Percentiles rank a stretch among this genome's conserved stretches.
phyloP scores from a whole-genome alignment of 1,140 invertebrate species.

The Drosophila miranda region DNA sequence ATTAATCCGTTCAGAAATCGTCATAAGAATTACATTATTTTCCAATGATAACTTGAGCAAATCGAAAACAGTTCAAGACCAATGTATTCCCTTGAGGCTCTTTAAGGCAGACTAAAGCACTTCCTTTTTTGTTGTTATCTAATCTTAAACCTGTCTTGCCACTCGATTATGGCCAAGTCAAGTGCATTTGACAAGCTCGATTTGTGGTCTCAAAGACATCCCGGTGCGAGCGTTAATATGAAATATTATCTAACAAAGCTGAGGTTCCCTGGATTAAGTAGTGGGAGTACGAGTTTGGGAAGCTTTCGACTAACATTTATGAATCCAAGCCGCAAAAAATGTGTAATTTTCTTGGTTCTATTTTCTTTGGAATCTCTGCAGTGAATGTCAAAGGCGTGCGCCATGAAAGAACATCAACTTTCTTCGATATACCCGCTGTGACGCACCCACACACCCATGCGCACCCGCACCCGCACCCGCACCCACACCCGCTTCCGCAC shows the following conservation, averaged over 20 bases:
- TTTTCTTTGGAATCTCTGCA: conserved; percentile 38
- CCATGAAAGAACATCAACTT: conserved; percentile 81
- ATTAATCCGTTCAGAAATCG: too few species aligned
- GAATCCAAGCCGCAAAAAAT: conserved; percentile 13
- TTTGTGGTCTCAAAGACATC: conserved; percentile 69
- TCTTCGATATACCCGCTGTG: conserved; percentile 82
- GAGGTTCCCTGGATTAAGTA: conserved; percentile 10
- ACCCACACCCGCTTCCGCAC: conserved; percentile 49
- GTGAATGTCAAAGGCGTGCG: conserved; percentile 82
- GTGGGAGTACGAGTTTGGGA: conserved; percentile 1
- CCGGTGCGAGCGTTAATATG: conserved; percentile 66
- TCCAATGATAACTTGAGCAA: too few species aligned
- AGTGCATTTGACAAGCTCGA: conserved; percentile 71
- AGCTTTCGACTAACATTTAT: not conserved
- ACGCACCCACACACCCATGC: conserved; percentile 77
- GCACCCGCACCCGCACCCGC: conserved; percentile 67
- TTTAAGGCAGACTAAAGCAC: not conserved
- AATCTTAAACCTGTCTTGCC: conserved; percentile 15
- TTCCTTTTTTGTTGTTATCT: conserved; percentile 12
- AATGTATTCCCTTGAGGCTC: not conserved
- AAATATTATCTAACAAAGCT: conserved; percentile 79
- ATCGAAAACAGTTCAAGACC: too few species aligned
- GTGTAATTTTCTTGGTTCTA: conserved; percentile 19
- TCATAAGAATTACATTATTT: too few species aligned
- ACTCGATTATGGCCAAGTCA: conserved; percentile 49